Conservation (phyloP, 2,113 vertebrate genomes). For the Rhea pennata region DNA sequence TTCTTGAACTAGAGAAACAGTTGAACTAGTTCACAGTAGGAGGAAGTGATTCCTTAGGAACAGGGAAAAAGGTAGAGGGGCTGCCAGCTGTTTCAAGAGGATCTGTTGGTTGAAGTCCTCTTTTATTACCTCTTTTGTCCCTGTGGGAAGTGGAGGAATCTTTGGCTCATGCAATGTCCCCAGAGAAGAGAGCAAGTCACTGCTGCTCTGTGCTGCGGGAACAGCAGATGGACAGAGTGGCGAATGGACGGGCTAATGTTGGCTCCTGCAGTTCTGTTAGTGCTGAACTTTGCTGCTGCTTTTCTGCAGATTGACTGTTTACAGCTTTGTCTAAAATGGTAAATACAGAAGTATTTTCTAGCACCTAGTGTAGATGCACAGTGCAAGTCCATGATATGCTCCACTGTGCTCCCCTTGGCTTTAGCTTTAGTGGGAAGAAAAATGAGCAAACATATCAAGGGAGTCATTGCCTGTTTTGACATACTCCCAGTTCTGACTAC, state of each 20-base stretch:
- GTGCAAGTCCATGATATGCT: not conserved
- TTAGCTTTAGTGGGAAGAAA: not conserved
- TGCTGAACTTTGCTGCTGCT: not conserved
- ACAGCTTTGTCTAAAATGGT: not conserved
- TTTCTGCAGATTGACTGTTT: not conserved
- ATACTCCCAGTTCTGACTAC: not conserved
- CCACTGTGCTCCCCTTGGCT: not conserved
- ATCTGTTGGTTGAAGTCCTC: not conserved
- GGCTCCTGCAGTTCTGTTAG: not conserved
- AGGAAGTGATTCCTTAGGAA: not conserved
- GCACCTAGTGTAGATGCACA: not conserved
- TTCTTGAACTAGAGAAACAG: not conserved
- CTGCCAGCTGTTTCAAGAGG: not conserved
- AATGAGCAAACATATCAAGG: not conserved
- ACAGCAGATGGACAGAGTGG: fast-evolving
- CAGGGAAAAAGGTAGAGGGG: not conserved
- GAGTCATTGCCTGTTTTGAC: not conserved
- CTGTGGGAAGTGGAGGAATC: not conserved
- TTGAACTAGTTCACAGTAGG: not conserved
- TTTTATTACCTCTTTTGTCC: not conserved
- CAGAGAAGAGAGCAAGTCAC: not conserved
- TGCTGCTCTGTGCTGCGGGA: not conserved
- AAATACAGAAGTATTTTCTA: not conserved
- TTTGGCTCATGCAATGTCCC: not conserved
- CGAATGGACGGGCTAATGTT: not conserved